phyloP scores from a whole-genome alignment of 2,888 invertebrate species.

The Ormyrus labotus region DNA sequence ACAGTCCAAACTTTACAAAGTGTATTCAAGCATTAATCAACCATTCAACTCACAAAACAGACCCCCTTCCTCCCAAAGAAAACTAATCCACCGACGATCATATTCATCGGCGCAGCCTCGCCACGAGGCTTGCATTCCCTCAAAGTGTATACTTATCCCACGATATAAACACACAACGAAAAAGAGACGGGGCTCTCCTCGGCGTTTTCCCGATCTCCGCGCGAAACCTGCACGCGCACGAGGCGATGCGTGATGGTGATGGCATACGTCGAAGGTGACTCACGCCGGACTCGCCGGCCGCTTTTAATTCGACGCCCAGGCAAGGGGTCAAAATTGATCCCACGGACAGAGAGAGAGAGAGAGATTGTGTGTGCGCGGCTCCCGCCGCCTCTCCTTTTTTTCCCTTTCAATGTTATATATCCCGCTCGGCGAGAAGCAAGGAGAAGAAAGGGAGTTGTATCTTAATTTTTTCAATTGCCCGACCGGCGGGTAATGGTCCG shows the following conservation, averaged over 20 bases:
- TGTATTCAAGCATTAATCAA: too few relatives aligned
- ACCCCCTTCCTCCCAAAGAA: too few relatives aligned
- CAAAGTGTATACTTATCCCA: background rate
- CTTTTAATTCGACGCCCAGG: constrained; percentile 31
- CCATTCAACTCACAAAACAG: too few relatives aligned
- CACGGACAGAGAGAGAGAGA: constrained; percentile 8
- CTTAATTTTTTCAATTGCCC: constrained; percentile 46
- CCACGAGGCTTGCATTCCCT: constrained; percentile 5
- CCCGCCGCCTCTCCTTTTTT: background rate
- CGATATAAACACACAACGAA: constrained; percentile 7
- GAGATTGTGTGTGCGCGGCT: background rate
- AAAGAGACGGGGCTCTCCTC: constrained; percentile 2
- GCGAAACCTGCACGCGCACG: too few relatives aligned
- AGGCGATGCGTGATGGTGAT: too few relatives aligned
- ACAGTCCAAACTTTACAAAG: too few relatives aligned
- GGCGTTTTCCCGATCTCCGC: too few relatives aligned
- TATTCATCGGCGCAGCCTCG: too few relatives aligned
- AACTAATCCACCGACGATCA: too few relatives aligned
- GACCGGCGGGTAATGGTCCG: background rate
- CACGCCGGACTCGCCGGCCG: background rate
- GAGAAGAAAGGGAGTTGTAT: constrained; percentile 26
- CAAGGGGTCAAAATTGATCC: constrained; percentile 37
- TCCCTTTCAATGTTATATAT: constrained; percentile 24
- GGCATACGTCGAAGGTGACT: constrained; percentile 37
- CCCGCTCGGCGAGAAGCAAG: background rate